A percentile compares a stretch with the other conserved stretches of the same genome.
Conservation (phyloP, 2,888 invertebrate species). For the Clunio marinus region DNA sequence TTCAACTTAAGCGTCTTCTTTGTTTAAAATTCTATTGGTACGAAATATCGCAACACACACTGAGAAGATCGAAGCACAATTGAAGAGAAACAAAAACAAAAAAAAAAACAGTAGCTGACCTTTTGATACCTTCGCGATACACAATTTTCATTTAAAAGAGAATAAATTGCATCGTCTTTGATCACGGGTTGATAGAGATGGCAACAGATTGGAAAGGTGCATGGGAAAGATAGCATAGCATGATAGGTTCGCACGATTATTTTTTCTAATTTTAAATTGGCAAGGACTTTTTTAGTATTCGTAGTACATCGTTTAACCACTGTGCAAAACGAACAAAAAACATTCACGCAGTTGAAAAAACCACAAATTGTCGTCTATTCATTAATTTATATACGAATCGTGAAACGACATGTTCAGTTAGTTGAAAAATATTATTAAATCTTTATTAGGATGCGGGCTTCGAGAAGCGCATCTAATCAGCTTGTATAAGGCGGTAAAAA, state of each 20-base stretch:
- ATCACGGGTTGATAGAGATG: not conserved
- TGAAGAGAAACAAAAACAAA: not conserved
- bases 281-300: too few species aligned
- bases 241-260: too few species aligned
- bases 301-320: not conserved
- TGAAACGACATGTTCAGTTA: not conserved
- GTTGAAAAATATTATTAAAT: not conserved
- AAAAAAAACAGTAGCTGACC: constrained; percentile 23
- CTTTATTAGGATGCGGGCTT: not conserved
- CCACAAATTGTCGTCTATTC: not conserved
- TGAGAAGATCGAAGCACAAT: too few species aligned
- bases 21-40: too few species aligned
- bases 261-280: too few species aligned
- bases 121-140: not conserved
- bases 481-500: not conserved
- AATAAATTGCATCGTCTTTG: not conserved
- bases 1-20: too few species aligned
- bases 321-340: not conserved
- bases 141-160: not conserved
- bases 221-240: not conserved
- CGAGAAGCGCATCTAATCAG: constrained; percentile 1
- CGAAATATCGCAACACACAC: too few species aligned
- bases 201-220: not conserved
- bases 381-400: not conserved
- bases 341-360: not conserved